Base-by-base conservation (phyloP, 2,888 invertebrate species). In the Theretra japonica region DNA sequence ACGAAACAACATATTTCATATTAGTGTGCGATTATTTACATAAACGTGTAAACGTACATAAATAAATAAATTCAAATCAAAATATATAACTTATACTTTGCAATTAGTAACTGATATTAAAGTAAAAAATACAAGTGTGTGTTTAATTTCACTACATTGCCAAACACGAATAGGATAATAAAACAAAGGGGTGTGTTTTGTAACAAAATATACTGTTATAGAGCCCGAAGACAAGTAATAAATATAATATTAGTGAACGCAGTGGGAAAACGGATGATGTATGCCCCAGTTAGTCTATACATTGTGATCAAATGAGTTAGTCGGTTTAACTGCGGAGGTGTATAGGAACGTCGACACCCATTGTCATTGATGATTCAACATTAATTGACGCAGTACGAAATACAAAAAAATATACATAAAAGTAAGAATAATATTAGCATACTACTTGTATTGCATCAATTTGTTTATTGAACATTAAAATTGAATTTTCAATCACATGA, bases 221-320 rank as follows among this genome's bases (percentile, higher is more conserved):
- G 85, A 87, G 86, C 86, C 86, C 82, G 87, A 90, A 90, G 88
- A 90, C 88, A 88, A 90, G 92, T 91, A 92, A 90, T 87, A 90
- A 89, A 79, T 78, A 77, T 82, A 74, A 80, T 85, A 90, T 93
- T 93, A 93, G 90, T 91, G 82, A 84, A 86, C 85, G 90, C 87
- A 83, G 79, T 86, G 84, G 81, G 82, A 80, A 81, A 74, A 80
- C 77, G 78, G 81, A 83, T 86, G 87, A 85, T 85, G 82, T 88
- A 88, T 86, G 90, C 88, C 92, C 88, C 87, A 86, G 92, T 93
- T 93, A 93, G 93, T 93, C 78, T 82, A 78, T 85, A 82, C 84
- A 82, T 79, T 83, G 78, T 83, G 80, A 76, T 78, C 77, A 75
- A 80, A 84, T 89, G 88, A 84, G 89, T 92, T 90, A 91, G 91